phyloP scores from a whole-genome alignment of 2,888 invertebrate species.

The Protophormia terraenovae region DNA sequence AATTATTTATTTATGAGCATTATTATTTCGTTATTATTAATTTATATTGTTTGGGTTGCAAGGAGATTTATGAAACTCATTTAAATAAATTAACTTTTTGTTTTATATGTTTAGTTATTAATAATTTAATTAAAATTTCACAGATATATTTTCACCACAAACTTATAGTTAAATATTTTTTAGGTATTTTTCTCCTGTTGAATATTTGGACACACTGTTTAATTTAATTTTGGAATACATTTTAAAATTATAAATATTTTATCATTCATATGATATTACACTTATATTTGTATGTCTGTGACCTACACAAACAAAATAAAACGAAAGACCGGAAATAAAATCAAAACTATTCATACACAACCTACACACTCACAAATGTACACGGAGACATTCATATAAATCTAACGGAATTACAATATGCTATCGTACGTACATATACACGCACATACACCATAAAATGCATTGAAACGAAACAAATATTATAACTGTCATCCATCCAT shows the following conservation, averaged over 20 bases:
- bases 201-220: too few species aligned
- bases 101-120: background rate
- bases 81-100: background rate
- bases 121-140: background rate
- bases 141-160: too few species aligned
- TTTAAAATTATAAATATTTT: too few species aligned
- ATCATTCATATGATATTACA: background rate
- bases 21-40: background rate
- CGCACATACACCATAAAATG: conserved; percentile 5
- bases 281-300: background rate
- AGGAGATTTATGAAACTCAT: background rate
- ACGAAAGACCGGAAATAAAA: conserved; percentile 11
- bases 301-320: background rate
- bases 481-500: conserved; percentile 28
- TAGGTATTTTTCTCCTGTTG: too few species aligned
- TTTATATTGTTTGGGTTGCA: background rate
- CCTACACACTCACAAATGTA: too few species aligned
- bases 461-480: conserved; percentile 41
- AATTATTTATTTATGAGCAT: background rate
- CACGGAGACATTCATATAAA: background rate
- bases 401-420: background rate
- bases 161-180: too few species aligned
- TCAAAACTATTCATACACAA: conserved; percentile 1
- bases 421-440: background rate
- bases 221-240: too few species aligned